These are phyloP conservation scores for Metalampra italica DNA, from an alignment of 2,888 invertebrate species.

Conservation along the genomic window DNA sequence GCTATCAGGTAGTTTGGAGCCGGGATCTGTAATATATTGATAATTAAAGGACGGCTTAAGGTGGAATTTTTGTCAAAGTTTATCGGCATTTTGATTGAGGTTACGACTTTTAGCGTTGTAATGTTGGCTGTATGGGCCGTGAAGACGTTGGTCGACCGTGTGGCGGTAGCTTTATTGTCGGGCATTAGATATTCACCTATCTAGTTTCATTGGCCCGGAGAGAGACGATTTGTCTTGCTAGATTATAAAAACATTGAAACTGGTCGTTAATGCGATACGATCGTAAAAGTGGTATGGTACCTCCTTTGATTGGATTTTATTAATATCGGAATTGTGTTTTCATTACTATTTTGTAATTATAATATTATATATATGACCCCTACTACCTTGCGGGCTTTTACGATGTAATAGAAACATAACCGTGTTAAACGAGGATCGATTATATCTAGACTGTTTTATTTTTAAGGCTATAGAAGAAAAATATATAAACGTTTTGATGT, in stretches of 20 bases:
- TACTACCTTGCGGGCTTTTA: neutral
- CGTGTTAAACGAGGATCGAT: neutral
- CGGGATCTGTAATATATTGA: constrained; percentile 73
- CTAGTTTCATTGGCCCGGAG: constrained; percentile 45
- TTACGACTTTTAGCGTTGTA: constrained; percentile 50
- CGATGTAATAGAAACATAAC: constrained; percentile 5
- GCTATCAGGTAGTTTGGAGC: constrained; percentile 71
- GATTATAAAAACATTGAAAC: constrained; percentile 64
- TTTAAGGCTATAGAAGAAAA: no score
- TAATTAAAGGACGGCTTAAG: constrained; percentile 76
- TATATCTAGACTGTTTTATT: neutral
- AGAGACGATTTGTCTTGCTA: constrained; percentile 65
- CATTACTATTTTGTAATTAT: constrained; percentile 8
- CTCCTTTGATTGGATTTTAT: constrained; percentile 61
- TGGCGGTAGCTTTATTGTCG: constrained; percentile 71
- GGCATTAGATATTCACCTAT: constrained; percentile 44
- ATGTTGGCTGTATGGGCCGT: constrained; percentile 38
- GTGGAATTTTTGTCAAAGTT: constrained; percentile 77
- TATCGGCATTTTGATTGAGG: constrained; percentile 76
- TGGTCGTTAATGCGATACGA: constrained; percentile 49
- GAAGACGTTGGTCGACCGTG: constrained; percentile 42
- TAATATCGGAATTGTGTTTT: constrained; percentile 12
- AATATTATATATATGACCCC: constrained; percentile 3
- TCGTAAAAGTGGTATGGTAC: constrained; percentile 55
- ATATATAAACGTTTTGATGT: no score